A percentile compares a stretch with the other conserved stretches of the same genome.
phyloP scores from a whole-genome alignment of 2,113 vertebrate species.

The Argyrosomus japonicus region DNA sequence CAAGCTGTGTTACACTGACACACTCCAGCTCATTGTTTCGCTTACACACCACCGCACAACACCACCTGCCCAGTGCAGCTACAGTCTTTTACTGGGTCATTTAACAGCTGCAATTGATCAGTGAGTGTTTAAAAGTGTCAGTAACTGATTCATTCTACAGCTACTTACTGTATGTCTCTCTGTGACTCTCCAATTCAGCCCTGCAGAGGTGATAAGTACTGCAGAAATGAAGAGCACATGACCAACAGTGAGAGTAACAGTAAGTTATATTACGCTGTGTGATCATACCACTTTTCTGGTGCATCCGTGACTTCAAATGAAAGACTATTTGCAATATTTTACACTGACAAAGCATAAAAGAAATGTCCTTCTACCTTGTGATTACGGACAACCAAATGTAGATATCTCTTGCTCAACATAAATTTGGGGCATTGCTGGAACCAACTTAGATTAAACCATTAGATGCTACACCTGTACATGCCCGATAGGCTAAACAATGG shows the following conservation, averaged over 20 bases:
- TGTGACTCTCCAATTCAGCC: constrained; percentile 13
- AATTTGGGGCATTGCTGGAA: neutral
- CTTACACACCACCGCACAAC: constrained; percentile 34
- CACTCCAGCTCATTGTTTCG: neutral
- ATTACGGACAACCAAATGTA: neutral
- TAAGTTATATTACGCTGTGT: neutral
- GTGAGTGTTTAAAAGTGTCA: constrained; percentile 40
- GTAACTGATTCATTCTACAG: constrained; percentile 41
- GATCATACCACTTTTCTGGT: neutral
- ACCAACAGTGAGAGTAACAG: neutral
- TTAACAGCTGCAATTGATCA: constrained; percentile 55
- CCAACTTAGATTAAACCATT: neutral
- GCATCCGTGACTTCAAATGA: neutral
- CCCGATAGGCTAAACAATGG: neutral
- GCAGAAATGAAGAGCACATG: neutral
- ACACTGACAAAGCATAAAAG: neutral
- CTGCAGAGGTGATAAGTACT: neutral
- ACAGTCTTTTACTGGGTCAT: constrained; percentile 61
- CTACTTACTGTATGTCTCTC: constrained; percentile 27
- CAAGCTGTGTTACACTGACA: neutral
- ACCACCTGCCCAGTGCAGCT: constrained; percentile 39
- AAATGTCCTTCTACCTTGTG: neutral
- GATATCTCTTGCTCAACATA: neutral
- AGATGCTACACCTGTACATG: neutral
- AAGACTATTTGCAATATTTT: neutral